phyloP scores from a whole-genome alignment of 1,140 invertebrate species.

The Drosophila melanica region DNA sequence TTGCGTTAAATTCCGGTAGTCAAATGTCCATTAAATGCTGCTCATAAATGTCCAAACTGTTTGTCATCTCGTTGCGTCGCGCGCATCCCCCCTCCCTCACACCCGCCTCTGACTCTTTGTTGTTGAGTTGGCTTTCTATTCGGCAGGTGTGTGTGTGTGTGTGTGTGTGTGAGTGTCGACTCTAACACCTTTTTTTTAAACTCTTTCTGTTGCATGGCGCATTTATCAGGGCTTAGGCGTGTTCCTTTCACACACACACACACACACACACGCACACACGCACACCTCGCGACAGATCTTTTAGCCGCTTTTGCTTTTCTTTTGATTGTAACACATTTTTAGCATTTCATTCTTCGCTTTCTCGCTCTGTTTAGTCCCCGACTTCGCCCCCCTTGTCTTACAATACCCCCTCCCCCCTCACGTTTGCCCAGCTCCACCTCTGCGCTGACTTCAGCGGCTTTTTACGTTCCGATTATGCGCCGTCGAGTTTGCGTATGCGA shows the following conservation, averaged over 20 bases:
- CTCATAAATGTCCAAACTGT: conserved; percentile 82
- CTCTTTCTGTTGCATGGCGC: conserved; percentile 51
- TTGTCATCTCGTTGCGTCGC: conserved; percentile 67
- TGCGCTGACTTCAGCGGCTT: conserved; percentile 58
- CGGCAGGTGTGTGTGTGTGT: conserved; percentile 25
- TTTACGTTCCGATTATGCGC: conserved; percentile 56
- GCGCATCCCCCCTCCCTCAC: no score
- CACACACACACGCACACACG: conserved; percentile 3
- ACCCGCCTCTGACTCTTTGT: conserved; percentile 4
- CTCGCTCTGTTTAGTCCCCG: conserved; percentile 24
- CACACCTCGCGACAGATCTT: conserved; percentile 10
- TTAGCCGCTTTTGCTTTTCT: conserved; percentile 52
- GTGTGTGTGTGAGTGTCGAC: conserved; percentile 29
- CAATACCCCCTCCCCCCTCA: not conserved
- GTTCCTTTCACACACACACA: conserved; percentile 37
- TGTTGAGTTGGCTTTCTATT: conserved; percentile 60
- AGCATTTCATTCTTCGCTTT: conserved; percentile 76
- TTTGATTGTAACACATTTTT: conserved; percentile 71
- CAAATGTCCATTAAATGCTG: conserved; percentile 83
- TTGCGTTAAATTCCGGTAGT: conserved; percentile 82
- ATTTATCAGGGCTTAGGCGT: conserved; percentile 75
- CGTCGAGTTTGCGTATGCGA: conserved; percentile 56
- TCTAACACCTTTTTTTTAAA: conserved; percentile 58
- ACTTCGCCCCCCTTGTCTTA: not conserved
- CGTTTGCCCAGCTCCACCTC: no score